phyloP scores from a whole-genome alignment of 2,888 invertebrate genomes.

The Azorinus chamasolen region DNA sequence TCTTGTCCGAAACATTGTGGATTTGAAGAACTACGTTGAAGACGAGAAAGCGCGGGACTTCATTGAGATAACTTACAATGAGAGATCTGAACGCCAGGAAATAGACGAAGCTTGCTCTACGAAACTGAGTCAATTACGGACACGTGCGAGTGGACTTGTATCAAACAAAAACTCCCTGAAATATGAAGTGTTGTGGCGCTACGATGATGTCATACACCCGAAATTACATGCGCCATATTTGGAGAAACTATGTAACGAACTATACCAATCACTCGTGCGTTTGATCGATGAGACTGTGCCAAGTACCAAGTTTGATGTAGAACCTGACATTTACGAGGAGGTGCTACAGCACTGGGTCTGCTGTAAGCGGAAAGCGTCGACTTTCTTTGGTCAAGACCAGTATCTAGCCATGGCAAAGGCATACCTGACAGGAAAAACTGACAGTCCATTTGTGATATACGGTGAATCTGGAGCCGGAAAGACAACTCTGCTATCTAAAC shows the following conservation, averaged over 20 bases:
- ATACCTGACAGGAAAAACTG: constrained; percentile 72
- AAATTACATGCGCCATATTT: constrained; percentile 82
- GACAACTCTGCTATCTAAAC: constrained; percentile 78
- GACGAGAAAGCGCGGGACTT: constrained; percentile 73
- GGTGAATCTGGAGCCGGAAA: constrained; percentile 81
- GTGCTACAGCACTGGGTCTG: constrained; percentile 71
- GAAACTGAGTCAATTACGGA: constrained; percentile 72
- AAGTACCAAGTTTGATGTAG: constrained; percentile 57
- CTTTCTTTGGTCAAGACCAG: constrained; percentile 70
- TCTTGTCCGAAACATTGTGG: constrained; percentile 81
- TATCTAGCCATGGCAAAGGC: constrained; percentile 64
- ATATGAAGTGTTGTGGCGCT: constrained; percentile 84
- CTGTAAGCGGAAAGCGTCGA: constrained; percentile 65
- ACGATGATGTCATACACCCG: constrained; percentile 82
- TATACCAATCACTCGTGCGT: constrained; percentile 64
- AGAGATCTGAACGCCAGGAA: constrained; percentile 70
- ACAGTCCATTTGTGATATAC: constrained; percentile 78
- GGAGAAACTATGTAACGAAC: constrained; percentile 71
- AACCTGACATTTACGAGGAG: constrained; percentile 70
- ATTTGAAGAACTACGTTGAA: constrained; percentile 83
- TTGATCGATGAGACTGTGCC: constrained; percentile 72
- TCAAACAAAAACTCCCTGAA: constrained; percentile 67
- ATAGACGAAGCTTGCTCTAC: constrained; percentile 68
- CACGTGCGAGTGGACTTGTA: constrained; percentile 68
- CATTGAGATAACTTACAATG: constrained; percentile 77